phyloP scores from a whole-genome alignment of 2,113 vertebrate species.

The Leptosomus discolor region DNA sequence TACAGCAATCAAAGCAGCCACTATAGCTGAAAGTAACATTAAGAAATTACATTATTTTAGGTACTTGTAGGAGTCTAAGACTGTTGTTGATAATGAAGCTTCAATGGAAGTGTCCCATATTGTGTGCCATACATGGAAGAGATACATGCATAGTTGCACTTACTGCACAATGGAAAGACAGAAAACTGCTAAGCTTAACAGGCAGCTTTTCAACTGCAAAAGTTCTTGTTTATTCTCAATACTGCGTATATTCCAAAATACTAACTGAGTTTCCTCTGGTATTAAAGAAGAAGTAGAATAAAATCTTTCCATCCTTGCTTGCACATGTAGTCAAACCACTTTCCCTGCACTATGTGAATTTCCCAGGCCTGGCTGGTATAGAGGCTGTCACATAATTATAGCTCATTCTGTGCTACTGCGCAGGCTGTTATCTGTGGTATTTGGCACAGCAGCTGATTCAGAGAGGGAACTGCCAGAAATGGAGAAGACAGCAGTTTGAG shows the following conservation, averaged over 20 bases:
- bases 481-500: background rate
- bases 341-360: background rate
- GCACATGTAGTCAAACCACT: background rate
- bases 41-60: background rate
- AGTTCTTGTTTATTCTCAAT: background rate
- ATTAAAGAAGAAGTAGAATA: background rate
- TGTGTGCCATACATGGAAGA: background rate
- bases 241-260: background rate
- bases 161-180: background rate
- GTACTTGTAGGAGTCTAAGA: background rate
- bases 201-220: background rate
- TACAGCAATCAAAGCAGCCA: background rate
- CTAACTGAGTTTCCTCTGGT: background rate
- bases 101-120: background rate
- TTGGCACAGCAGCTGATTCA: background rate
- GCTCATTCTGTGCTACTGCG: rapidly evolving
- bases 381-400: background rate
- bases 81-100: background rate
- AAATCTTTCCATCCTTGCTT: background rate
- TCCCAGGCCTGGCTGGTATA: background rate
- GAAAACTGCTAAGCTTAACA: background rate
- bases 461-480: background rate
- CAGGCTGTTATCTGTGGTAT: background rate
- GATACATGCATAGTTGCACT: background rate
- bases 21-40: background rate